Evolutionary conservation across 2,113 vertebrate genomes (phyloP).

Genomic region (Callocephalon fimbriatum): DNA sequence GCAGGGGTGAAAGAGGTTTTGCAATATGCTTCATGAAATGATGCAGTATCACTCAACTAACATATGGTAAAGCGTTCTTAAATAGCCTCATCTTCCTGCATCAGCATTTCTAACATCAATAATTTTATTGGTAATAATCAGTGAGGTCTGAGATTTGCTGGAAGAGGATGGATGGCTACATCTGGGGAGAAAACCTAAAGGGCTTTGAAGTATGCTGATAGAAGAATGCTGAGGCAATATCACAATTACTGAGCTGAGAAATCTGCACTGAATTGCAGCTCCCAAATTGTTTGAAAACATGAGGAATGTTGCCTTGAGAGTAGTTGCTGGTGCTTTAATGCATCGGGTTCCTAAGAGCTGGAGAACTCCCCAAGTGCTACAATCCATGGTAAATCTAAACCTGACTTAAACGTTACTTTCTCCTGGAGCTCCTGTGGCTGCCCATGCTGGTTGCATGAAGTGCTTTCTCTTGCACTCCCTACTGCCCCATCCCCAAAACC

Average conservation of each 20-base stretch:
- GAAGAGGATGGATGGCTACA: neutral
- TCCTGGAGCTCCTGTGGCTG: neutral
- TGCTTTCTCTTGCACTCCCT: neutral
- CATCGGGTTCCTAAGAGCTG: neutral
- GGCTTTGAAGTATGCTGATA: neutral
- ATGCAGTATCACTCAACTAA: neutral
- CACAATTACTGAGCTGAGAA: neutral
- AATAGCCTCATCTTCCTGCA: neutral
- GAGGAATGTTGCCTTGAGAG: neutral
- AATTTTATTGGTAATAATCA: slow-evolving; percentile 35
- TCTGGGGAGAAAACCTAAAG: neutral
- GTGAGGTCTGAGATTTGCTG: slow-evolving; percentile 7
- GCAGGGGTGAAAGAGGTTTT: slow-evolving; percentile 9
- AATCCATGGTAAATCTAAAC: neutral
- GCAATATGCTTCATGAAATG: neutral
- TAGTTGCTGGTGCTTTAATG: neutral
- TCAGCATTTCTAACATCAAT: slow-evolving; percentile 40
- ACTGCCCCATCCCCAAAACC: neutral
- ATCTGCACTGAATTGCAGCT: neutral
- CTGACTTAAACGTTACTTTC: neutral
- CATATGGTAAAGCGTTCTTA: slow-evolving; percentile 9
- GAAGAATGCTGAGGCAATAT: slow-evolving; percentile 15
- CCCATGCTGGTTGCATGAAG: neutral
- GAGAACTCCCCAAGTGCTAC: neutral
- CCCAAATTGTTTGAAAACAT: neutral